Percentiles rank a stretch among this genome's conserved stretches.
Conservation (phyloP, 2,888 invertebrate species). For the Ditylenchus weischeri region DNA sequence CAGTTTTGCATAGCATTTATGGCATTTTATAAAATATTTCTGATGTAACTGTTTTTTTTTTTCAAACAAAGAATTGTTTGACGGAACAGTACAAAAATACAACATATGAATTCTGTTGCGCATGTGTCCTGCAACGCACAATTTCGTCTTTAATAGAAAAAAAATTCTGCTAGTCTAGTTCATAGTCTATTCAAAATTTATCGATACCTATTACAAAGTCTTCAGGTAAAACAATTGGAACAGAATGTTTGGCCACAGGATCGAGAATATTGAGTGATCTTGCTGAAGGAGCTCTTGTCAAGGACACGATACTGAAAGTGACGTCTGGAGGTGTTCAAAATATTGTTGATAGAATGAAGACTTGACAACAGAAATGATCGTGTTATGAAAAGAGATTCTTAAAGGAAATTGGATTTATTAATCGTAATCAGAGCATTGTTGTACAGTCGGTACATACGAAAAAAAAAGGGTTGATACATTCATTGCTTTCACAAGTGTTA, state of each 20-base stretch:
- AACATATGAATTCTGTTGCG: too few relatives aligned
- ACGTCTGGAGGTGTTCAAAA: conserved; percentile 6
- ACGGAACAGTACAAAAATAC: too few relatives aligned
- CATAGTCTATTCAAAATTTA: too few relatives aligned
- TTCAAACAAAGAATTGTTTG: too few relatives aligned
- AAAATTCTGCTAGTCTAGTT: too few relatives aligned
- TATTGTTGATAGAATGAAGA: neutral
- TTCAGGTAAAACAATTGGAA: conserved; percentile 14
- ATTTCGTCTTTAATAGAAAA: too few relatives aligned
- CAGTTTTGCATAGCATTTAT: too few relatives aligned
- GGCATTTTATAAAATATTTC: too few relatives aligned
- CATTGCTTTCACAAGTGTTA: neutral
- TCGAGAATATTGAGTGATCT: conserved; percentile 1
- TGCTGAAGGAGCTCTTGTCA: conserved; percentile 12
- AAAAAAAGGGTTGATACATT: conserved; percentile 12
- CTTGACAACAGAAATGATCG: neutral
- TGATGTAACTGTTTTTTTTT: too few relatives aligned
- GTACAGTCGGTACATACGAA: neutral
- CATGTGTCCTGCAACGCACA: too few relatives aligned
- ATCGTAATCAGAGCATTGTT: neutral
- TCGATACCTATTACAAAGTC: too few relatives aligned
- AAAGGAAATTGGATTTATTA: neutral
- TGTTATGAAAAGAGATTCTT: neutral
- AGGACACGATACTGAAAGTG: neutral
- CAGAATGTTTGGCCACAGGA: conserved; percentile 15